These are phyloP conservation scores for Palythoa heliodiscus DNA, from an alignment of 92 coral and sea anemone species.

Conservation along the genomic window DNA sequence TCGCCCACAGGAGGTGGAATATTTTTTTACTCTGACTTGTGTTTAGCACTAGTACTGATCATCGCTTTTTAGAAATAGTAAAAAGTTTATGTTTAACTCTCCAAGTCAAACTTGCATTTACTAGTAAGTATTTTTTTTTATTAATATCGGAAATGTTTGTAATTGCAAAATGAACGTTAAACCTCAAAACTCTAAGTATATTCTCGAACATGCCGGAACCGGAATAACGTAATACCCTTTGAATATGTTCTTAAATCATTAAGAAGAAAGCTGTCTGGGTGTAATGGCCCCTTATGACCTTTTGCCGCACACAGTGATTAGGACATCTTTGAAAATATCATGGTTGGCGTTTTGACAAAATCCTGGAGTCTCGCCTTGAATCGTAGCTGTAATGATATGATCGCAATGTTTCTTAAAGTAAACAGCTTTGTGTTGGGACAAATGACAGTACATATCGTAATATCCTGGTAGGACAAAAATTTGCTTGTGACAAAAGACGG, in stretches of 20 bases:
- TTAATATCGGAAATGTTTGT: background rate
- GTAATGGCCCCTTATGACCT: background rate
- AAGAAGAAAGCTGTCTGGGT: background rate
- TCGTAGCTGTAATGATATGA: slow-evolving; percentile 3
- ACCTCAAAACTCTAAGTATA: background rate
- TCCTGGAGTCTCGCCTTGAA: background rate
- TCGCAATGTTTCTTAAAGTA: background rate
- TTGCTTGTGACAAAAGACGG: too few relatives aligned
- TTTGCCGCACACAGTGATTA: slow-evolving; percentile 5
- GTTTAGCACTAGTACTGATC: too few relatives aligned
- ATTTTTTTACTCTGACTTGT: too few relatives aligned
- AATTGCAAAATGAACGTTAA: background rate
- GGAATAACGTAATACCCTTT: background rate
- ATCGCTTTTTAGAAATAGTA: too few relatives aligned
- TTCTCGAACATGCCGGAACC: background rate
- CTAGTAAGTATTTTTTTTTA: background rate
- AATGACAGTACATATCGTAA: background rate
- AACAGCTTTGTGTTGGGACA: background rate
- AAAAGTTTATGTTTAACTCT: too few relatives aligned
- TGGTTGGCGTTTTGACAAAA: background rate
- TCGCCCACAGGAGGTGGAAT: too few relatives aligned
- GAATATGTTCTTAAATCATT: background rate
- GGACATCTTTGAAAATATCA: background rate
- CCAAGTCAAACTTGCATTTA: background rate
- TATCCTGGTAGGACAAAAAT: background rate